Conservation (phyloP, 53 echinoderm and acorn worm genomes). For the Henricia sp. region DNA sequence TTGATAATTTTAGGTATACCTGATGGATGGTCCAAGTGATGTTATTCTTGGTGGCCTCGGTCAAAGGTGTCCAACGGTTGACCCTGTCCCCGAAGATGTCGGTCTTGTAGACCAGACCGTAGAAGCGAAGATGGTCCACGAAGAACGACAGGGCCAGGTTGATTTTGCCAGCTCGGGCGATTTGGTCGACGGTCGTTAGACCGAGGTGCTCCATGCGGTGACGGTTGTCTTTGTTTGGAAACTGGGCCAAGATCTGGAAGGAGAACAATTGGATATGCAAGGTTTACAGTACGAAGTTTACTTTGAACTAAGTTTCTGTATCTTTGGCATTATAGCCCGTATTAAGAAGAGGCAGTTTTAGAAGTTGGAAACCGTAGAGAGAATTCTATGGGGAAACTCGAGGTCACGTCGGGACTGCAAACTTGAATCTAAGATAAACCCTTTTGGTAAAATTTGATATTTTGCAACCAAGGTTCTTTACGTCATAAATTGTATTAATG, state of each 20-base stretch:
- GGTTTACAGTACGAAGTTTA: not conserved
- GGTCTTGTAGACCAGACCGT: slow-evolving; percentile 68
- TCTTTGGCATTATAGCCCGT: not conserved
- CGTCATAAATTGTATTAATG: no score
- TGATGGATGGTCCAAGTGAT: slow-evolving; percentile 71
- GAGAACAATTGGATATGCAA: not conserved
- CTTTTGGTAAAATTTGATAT: no score
- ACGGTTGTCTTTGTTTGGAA: slow-evolving; percentile 35
- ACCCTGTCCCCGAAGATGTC: slow-evolving; percentile 68
- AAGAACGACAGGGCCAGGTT: slow-evolving; percentile 67
- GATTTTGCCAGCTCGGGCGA: slow-evolving; percentile 53
- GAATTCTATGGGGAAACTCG: no score
- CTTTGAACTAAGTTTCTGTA: no score
- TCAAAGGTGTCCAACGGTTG: slow-evolving; percentile 67
- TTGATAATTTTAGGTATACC: no score
- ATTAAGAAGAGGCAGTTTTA: no score
- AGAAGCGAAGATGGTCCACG: slow-evolving; percentile 73
- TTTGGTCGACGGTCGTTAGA: slow-evolving; percentile 62
- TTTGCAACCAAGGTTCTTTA: no score
- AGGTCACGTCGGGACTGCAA: no score
- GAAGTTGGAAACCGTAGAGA: no score
- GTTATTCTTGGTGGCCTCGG: slow-evolving; percentile 53
- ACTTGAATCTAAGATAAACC: no score
- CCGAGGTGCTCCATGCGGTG: slow-evolving; percentile 77
- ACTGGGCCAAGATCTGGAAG: slow-evolving; percentile 21